Percentiles rank a stretch among this genome's conserved stretches.
Conservation (phyloP, 2,888 invertebrate species). For the Amblyteles armatorius region DNA sequence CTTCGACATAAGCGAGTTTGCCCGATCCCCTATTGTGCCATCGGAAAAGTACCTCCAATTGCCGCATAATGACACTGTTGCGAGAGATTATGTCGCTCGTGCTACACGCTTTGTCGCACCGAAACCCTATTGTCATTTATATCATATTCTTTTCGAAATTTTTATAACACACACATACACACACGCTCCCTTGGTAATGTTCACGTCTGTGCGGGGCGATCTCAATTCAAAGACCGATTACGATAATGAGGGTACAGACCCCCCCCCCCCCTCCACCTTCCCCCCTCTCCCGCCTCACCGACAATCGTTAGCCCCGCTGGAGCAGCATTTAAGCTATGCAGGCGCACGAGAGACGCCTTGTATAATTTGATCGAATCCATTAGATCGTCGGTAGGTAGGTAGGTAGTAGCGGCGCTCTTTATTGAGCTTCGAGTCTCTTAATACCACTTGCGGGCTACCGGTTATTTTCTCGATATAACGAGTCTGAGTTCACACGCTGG, state of each 20-base stretch:
- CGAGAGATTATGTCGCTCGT: not conserved
- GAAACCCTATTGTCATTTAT: slow-evolving; percentile 54
- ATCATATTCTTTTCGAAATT: slow-evolving; percentile 56
- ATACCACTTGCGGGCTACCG: slow-evolving; percentile 45
- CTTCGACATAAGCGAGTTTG: slow-evolving; percentile 11
- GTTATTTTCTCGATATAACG: slow-evolving; percentile 47
- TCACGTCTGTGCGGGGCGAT: slow-evolving; percentile 40
- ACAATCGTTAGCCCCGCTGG: slow-evolving; percentile 41
- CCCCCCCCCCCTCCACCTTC: not conserved
- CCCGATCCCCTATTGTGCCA: slow-evolving; percentile 24
- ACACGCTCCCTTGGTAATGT: slow-evolving; percentile 19
- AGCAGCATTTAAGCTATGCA: slow-evolving; percentile 53
- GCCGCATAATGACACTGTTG: slow-evolving; percentile 8
- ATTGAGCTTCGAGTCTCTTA: slow-evolving; percentile 53
- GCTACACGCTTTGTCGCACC: slow-evolving; percentile 17
- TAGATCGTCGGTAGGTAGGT: slow-evolving; percentile 52
- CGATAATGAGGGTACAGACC: slow-evolving; percentile 58
- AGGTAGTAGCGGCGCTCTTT: slow-evolving; percentile 37
- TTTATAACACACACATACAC: slow-evolving; percentile 26
- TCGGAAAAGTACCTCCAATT: slow-evolving; percentile 41
- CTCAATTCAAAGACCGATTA: slow-evolving; percentile 65
- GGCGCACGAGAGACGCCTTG: slow-evolving; percentile 26
- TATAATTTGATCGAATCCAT: slow-evolving; percentile 66
- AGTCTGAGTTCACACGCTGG: slow-evolving; percentile 52
- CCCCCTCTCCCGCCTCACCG: not conserved